These are phyloP conservation scores for Siderastrea siderea DNA, from an alignment of 92 coral and sea anemone species.

Conservation along the genomic window DNA sequence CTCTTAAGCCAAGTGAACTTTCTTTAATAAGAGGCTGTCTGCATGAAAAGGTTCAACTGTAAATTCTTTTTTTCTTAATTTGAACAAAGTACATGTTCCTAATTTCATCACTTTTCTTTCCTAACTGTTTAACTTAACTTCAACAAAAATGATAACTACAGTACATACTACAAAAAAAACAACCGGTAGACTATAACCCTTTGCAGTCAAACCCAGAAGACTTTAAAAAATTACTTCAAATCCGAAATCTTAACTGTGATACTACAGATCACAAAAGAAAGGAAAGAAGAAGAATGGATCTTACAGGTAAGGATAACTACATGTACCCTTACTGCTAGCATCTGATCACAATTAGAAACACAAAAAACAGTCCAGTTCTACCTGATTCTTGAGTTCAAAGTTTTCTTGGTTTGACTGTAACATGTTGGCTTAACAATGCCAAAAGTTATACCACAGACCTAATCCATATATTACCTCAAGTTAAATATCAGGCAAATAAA, in stretches of 20 bases:
- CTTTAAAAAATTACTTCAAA: neutral
- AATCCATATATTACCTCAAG: slow-evolving; percentile 23
- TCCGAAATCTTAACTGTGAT: neutral
- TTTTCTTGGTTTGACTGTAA: slow-evolving; percentile 2
- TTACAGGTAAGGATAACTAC: neutral
- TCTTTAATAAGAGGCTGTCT: neutral
- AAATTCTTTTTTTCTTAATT: neutral
- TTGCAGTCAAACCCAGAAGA: neutral
- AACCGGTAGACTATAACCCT: neutral
- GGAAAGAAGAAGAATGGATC: neutral
- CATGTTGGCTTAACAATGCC: neutral
- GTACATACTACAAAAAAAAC: neutral
- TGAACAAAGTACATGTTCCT: neutral
- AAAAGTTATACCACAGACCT: neutral
- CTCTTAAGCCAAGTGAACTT: neutral
- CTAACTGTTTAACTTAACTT: neutral
- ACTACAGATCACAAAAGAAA: neutral
- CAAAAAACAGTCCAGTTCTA: neutral
- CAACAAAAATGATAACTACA: neutral
- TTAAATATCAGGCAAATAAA: slow-evolving; percentile 15
- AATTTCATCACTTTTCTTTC: neutral
- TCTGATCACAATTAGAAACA: neutral
- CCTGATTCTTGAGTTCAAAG: neutral
- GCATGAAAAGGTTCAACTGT: neutral
- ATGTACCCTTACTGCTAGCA: neutral